Evolutionary conservation across 2,888 invertebrate genomes (phyloP).

Genomic region (Acrobeloides nanus): DNA sequence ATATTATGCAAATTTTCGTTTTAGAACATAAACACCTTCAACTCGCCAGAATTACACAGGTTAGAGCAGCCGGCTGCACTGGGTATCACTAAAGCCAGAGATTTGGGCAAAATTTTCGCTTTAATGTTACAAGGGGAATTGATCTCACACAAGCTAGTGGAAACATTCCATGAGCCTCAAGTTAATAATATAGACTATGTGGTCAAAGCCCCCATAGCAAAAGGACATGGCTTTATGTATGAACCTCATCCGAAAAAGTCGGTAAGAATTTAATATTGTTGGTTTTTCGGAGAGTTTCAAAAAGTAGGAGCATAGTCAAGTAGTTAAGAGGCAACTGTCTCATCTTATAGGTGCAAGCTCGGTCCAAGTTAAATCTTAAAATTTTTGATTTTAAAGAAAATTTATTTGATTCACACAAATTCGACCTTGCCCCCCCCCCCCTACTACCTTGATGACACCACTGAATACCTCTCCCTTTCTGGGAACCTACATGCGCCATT

Average conservation of each 20-base stretch:
- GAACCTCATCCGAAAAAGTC: conserved; percentile 44
- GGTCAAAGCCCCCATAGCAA: conserved; percentile 26
- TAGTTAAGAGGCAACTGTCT: too few species aligned
- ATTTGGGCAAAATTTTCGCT: conserved; percentile 43
- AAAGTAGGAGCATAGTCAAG: too few species aligned
- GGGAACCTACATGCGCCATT: too few species aligned
- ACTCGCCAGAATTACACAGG: conserved; percentile 43
- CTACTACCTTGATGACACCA: too few species aligned
- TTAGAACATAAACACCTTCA: conserved; percentile 33
- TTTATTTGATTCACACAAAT: too few species aligned
- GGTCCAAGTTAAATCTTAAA: too few species aligned
- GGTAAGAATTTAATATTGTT: conserved; percentile 20
- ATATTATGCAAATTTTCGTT: conserved; percentile 2
- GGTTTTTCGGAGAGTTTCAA: too few species aligned
- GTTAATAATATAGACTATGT: conserved; percentile 37
- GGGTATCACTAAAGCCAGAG: conserved; percentile 47
- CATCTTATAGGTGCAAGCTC: too few species aligned
- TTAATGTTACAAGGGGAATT: conserved; percentile 45
- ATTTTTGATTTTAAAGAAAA: too few species aligned
- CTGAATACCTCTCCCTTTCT: too few species aligned
- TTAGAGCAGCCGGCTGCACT: conserved; percentile 50
- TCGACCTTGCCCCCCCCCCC: too few species aligned
- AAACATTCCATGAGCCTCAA: conserved; percentile 35
- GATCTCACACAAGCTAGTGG: conserved; percentile 31
- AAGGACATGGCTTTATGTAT: conserved; percentile 51